These are phyloP conservation scores for Chascanopsetta lugubris DNA, from an alignment of 2,113 vertebrate genomes.

Conservation along the genomic window DNA sequence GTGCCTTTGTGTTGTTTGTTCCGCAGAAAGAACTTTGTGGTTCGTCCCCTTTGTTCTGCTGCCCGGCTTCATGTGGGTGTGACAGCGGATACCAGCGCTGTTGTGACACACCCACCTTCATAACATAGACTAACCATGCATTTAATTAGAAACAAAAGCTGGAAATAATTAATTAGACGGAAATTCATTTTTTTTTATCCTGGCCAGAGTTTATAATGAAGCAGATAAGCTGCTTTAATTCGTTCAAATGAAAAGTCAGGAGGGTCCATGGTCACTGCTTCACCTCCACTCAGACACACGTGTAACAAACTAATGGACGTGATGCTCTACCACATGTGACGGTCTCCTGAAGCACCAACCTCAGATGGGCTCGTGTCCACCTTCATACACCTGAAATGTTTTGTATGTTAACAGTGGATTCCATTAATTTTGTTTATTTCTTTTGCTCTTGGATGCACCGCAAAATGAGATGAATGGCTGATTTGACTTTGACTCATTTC, in stretches of 20 bases:
- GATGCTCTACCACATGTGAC: no score
- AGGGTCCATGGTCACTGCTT: slow-evolving; percentile 63
- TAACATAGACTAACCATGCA: slow-evolving; percentile 78
- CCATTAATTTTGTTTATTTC: no score
- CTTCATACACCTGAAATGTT: no score
- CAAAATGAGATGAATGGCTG: slow-evolving; percentile 44
- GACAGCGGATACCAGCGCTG: slow-evolving; percentile 41
- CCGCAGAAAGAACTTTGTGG: slow-evolving; percentile 9
- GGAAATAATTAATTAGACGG: slow-evolving; percentile 80
- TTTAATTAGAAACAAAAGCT: slow-evolving; percentile 85
- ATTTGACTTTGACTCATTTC: slow-evolving; percentile 41
- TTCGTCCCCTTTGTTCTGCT: slow-evolving; percentile 34
- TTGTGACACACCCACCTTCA: slow-evolving; percentile 61
- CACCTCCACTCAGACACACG: no score
- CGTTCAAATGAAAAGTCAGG: slow-evolving; percentile 59
- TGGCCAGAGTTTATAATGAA: slow-evolving; percentile 74
- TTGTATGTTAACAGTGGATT: no score
- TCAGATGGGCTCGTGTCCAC: no score
- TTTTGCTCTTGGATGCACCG: slow-evolving; percentile 16
- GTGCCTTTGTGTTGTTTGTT: neutral
- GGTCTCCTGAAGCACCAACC: no score
- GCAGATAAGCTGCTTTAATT: slow-evolving; percentile 64
- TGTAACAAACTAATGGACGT: no score
- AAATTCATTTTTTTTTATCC: slow-evolving; percentile 69
- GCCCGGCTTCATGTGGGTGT: slow-evolving; percentile 43